Evolutionary conservation across 2,888 invertebrate species (phyloP), one percentile per base, ranked within the genome.

Genomic region (Schizaphis graminum): DNA sequence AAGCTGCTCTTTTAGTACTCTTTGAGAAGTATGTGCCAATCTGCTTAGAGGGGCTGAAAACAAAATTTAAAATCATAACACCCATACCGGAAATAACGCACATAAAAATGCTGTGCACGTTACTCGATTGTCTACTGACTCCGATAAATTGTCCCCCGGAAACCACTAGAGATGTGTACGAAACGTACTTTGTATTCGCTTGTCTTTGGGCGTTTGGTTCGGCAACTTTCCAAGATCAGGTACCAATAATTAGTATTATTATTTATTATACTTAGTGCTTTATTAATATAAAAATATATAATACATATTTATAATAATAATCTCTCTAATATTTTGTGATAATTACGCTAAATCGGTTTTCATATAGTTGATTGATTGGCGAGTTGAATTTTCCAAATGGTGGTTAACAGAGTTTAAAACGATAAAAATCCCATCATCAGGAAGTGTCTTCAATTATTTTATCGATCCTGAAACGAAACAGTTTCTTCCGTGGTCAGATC

Each of bases 321-420:
- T 16, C 2, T 0, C 7, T 13, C n/a, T 0, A 67, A n/a, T 67
- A 67, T 35, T 67, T 67, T 67, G 67, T n/a, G 67, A 67, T 67
- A 0, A 67, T 35, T 7, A 35, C 35, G 21, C 77, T 44, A 56
- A 77, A 67, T 47, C 28, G 26, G 35, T 57, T 91, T 92, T 61
- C 89, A 95, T 95, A 16, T 97, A 98, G 96, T 96, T 98, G 86
- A 97, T 98, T 8, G 99, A 99, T 96, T 98, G 99, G 97, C 97
- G 99, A 87, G 98, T 98, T 95, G 99, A 99, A 95, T 99, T 99
- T 96, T 98, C 98, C 95, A 99, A 98, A 96, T 99, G 99, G 99
- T 99, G 98, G 97, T 96, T 97, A 44, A 98, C 97, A 95, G 99
- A 99, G 96, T 99, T 99, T 96, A 99, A 98, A 96, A 97, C 98